Evolutionary conservation across 1,140 invertebrate species (phyloP), one percentile per base, ranked within the genome.

Genomic region (Periplaneta americana): DNA sequence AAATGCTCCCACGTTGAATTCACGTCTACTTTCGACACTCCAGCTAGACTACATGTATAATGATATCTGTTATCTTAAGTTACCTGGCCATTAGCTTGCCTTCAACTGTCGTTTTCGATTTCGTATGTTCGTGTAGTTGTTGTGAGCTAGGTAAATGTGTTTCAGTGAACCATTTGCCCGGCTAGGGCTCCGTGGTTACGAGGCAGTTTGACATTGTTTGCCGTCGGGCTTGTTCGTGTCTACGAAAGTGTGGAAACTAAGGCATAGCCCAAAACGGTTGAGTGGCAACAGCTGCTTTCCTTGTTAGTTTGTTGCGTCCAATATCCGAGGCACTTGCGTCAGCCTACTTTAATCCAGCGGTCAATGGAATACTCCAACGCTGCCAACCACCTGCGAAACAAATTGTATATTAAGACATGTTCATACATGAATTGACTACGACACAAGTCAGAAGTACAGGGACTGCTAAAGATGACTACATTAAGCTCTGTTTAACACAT

Each of bases 291-390:
- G 22, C 13, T 66, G 48, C 4, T 3, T 77, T 34, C 75, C 35
- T 66, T 66, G 48, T 28, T 66, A 66, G 48, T 66, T 5, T 77
- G 31, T 76, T 75, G 33, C 74, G 37, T 28, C 34, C 74, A 81
- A 74, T 32, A 81, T 32, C 81, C 66, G 31, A 81, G 32, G 31
- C 34, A 75, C 66, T 75, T 35, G 28, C 81, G 75, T 95, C 93
- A 95, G 90, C 93, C 94, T 86, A 97, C 94, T 90, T 97, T 97
- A 87, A 98, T 96, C 97, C 97, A 99, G 85, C 96, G 92, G 89
- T 98, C 96, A 87, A 99, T 98, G 75, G 97, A 98, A 87, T 97
- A 98, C 88, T 98, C 96, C 85, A 98, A 88, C 77, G 97, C 96
- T 81, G 96, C 96, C 85, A 98, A 91, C 97, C 97, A 99, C 86